Percentiles rank a stretch among this genome's conserved stretches.
These are phyloP conservation scores for Globodera ellingtonae DNA, from an alignment of 1,140 invertebrate species.

Conservation along the genomic window DNA sequence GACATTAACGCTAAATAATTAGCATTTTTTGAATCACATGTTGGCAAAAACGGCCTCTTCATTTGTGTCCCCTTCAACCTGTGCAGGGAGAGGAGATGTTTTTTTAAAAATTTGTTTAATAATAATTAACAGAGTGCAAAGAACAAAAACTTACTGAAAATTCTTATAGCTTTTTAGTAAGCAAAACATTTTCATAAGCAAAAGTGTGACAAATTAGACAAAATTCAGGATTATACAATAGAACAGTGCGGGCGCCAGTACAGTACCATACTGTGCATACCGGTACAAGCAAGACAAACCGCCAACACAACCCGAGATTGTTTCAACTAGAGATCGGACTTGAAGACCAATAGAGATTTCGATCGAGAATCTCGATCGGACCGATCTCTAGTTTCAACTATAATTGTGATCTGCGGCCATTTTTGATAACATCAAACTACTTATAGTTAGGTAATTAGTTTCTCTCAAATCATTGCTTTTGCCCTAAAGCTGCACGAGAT, in stretches of 20 bases:
- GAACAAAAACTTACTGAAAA: neutral
- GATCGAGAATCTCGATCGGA: too few relatives aligned
- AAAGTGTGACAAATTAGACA: neutral
- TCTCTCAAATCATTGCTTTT: too few relatives aligned
- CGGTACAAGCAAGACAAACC: slow-evolving; percentile 19
- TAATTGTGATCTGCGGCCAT: slow-evolving; percentile 15
- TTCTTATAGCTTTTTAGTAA: neutral
- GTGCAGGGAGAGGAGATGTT: slow-evolving; percentile 7
- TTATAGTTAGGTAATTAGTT: too few relatives aligned
- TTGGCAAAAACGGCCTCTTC: slow-evolving; percentile 57
- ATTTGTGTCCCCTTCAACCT: slow-evolving; percentile 60
- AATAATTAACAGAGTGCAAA: slow-evolving; percentile 26
- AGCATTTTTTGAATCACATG: too few relatives aligned
- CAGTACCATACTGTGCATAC: slow-evolving; percentile 5
- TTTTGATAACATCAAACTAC: neutral
- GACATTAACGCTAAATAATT: too few relatives aligned
- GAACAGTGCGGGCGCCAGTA: too few relatives aligned
- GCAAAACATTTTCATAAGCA: slow-evolving; percentile 3
- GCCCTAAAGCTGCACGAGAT: too few relatives aligned
- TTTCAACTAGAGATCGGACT: neutral
- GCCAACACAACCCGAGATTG: slow-evolving; percentile 15
- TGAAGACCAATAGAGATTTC: too few relatives aligned
- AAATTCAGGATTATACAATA: too few relatives aligned
- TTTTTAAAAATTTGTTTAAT: neutral
- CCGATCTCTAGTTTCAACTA: neutral